A percentile compares a stretch with the other conserved stretches of the same genome.
These are phyloP conservation scores for Limnephilus auricula DNA, from an alignment of 2,888 invertebrate genomes.

Conservation along the genomic window DNA sequence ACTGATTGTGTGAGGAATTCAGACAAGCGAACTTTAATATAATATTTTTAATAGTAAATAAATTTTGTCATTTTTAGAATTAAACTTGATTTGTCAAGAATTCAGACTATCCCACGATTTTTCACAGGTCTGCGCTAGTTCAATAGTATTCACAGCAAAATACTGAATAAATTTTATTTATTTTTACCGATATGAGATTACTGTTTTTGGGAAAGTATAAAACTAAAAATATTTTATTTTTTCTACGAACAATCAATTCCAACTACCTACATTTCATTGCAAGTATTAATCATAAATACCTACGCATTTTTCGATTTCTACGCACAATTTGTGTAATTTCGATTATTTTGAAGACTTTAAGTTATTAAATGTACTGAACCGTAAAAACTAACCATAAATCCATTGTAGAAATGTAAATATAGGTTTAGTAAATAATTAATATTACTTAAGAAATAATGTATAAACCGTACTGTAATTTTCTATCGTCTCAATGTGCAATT, in stretches of 20 bases:
- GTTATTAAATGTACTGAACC: background rate
- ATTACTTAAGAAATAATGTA: constrained; percentile 5
- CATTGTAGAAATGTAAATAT: constrained; percentile 30
- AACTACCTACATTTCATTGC: background rate
- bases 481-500: constrained; percentile 64
- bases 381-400: background rate
- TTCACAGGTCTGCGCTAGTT: background rate
- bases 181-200: background rate
- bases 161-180: background rate
- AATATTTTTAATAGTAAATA: too few relatives aligned
- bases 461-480: constrained; percentile 40
- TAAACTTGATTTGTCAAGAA: too few relatives aligned
- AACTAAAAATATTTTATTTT: background rate
- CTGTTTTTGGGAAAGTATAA: background rate
- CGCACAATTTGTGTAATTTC: background rate
- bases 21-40: too few relatives aligned
- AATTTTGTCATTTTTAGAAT: too few relatives aligned
- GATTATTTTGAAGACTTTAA: background rate
- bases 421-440: background rate
- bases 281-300: background rate
- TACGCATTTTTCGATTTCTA: background rate
- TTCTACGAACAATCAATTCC: background rate
- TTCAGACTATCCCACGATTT: too few relatives aligned
- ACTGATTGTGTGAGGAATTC: too few relatives aligned
- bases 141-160: background rate